Conservation (phyloP, 1,140 invertebrate species). For the Drosophila tsacasi region DNA sequence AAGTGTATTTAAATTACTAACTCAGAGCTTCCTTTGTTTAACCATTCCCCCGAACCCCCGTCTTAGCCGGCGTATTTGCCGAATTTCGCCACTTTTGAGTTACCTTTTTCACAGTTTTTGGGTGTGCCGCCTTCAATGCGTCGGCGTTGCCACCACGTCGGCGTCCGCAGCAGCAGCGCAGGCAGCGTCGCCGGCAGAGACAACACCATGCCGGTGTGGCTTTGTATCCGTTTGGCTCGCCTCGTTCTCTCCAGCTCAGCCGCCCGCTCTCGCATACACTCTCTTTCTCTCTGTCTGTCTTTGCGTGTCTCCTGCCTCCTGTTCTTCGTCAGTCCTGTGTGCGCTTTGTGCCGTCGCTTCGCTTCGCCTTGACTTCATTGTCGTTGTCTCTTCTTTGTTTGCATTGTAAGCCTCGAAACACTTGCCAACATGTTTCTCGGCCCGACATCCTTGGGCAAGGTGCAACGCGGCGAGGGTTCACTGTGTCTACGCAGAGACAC, state of each 20-base stretch:
- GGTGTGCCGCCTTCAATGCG: slow-evolving; percentile 78
- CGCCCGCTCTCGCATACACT: slow-evolving; percentile 25
- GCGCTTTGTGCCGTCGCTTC: slow-evolving; percentile 65
- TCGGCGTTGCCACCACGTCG: slow-evolving; percentile 77
- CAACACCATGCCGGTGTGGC: slow-evolving; percentile 66
- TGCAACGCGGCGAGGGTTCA: slow-evolving; percentile 18
- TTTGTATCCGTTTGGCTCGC: slow-evolving; percentile 75
- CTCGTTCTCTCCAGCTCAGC: slow-evolving; percentile 34
- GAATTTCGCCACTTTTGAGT: slow-evolving; percentile 47
- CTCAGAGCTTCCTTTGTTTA: not conserved
- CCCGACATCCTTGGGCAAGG: slow-evolving; percentile 56
- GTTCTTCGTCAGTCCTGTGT: slow-evolving; percentile 73
- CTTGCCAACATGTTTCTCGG: slow-evolving; percentile 72
- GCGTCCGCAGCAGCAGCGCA: slow-evolving; percentile 50
- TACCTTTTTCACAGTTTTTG: slow-evolving; percentile 73
- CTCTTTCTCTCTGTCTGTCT: slow-evolving; percentile 34
- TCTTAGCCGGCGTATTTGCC: slow-evolving; percentile 10
- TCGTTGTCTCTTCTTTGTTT: slow-evolving; percentile 76
- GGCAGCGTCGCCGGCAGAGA: slow-evolving; percentile 51
- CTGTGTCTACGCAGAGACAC: slow-evolving; percentile 31
- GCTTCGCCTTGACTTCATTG: slow-evolving; percentile 77
- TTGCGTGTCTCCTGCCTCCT: slow-evolving; percentile 52
- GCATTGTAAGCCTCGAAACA: slow-evolving; percentile 72
- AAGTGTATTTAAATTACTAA: slow-evolving; percentile 18
- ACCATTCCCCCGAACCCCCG: not conserved